Evolutionary conservation across 2,113 vertebrate species (phyloP), one percentile per base, ranked within the genome.

Genomic region (Psephotus haematonotus): DNA sequence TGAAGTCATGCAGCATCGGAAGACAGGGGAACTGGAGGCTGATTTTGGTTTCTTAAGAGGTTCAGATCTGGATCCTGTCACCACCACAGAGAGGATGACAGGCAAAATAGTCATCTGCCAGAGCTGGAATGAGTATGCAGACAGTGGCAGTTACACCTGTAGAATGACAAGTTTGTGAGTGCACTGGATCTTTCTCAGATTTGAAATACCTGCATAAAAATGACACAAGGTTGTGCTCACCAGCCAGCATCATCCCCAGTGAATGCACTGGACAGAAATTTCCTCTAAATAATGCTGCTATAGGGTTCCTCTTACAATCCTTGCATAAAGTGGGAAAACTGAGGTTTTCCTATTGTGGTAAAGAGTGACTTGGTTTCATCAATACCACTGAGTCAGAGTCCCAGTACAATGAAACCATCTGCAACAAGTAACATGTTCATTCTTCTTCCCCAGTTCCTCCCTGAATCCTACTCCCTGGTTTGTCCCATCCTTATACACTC

Each of bases 1-100:
- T 97, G 53, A 93, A 93, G 90, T 91, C 85, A 93, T 1, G 39
- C 52, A 72, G 84, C 72, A 82, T 77, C 46, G 37, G 65, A 81
- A 88, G 77, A 55, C 9, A 7, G 77, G 35, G 63, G 69, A 80
- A 10, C 63, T 41, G 64, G 8, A 85, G 52, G 33, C 37, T 72
- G 62, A 13, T 69, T 95, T 88, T 84, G 62, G 72, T 71, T 88
- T 82, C 93, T 43, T 43, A 52, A 47, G 77, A 71, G 39, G 37
- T 55, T 90, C 59, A 47, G 43, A 19, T 43, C 17, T 71, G 88
- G 72, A 90, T 86, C 22, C 22, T 59, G 57, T 15, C 33, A 35
- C 33, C 57, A 59, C 57, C 46, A 69, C n/a, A 35, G 74, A 69
- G 53, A 49, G 25, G 17, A 46, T 74, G 82, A 70, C 82, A 67